Evolutionary conservation across 1,140 invertebrate genomes (phyloP).

Genomic region (Penaeus japonicus): DNA sequence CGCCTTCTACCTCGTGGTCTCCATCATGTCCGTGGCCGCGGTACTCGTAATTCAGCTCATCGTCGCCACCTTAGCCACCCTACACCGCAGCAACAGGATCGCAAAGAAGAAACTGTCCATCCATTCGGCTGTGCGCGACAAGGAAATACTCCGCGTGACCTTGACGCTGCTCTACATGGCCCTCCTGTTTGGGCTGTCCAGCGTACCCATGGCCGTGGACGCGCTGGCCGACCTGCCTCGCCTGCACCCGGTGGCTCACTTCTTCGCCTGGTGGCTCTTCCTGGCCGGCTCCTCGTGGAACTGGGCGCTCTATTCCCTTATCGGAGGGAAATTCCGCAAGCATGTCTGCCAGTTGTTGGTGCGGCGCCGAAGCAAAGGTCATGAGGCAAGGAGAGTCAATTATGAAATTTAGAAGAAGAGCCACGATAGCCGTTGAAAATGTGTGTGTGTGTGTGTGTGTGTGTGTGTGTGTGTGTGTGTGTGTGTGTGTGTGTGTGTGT

Average conservation of each 20-base stretch:
- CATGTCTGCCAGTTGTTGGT: background rate
- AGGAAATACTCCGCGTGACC: background rate
- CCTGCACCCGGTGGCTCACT: background rate
- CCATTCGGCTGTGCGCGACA: background rate
- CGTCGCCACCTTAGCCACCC: background rate
- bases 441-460: too few relatives aligned
- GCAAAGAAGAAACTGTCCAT: background rate
- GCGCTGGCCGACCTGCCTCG: background rate
- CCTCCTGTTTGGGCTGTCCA: background rate
- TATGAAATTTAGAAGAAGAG: too few relatives aligned
- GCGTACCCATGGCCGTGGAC: background rate
- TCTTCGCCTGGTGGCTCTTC: conserved; percentile 1
- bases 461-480: too few relatives aligned
- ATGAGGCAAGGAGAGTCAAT: too few relatives aligned
- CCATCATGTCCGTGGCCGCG: background rate
- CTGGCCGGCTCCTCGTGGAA: background rate
- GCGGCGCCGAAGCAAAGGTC: too few relatives aligned
- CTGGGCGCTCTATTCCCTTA: conserved; percentile 10
- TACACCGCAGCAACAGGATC: background rate
- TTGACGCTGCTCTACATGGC: background rate
- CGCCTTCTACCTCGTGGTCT: background rate
- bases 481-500: too few relatives aligned
- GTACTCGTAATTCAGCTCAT: background rate
- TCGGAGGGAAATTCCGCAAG: background rate
- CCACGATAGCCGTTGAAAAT: too few relatives aligned